phyloP scores from a whole-genome alignment of 2,888 invertebrate genomes.

The Phyto melanocephala region DNA sequence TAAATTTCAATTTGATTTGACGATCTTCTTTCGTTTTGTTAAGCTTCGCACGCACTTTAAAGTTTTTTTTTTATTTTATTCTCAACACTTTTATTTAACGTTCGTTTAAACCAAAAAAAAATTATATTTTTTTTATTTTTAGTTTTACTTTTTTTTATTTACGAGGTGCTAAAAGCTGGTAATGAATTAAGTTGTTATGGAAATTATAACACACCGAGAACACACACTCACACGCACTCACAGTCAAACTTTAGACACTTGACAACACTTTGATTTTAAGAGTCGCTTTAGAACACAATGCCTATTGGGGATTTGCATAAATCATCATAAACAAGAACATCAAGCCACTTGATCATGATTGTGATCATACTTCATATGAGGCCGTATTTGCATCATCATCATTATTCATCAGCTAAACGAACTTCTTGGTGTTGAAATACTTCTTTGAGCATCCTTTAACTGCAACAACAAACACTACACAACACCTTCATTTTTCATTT shows the following conservation, averaged over 20 bases:
- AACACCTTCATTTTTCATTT: constrained; percentile 58
- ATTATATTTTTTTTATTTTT: too few relatives aligned
- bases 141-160: background rate
- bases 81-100: constrained; percentile 49
- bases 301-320: constrained; percentile 61
- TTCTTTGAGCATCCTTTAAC: constrained; percentile 50
- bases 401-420: constrained; percentile 54
- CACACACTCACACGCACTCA: constrained; percentile 27
- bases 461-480: background rate
- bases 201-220: constrained; percentile 57
- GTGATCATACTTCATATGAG: constrained; percentile 36
- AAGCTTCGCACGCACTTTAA: constrained; percentile 32
- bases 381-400: constrained; percentile 32
- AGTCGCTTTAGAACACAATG: constrained; percentile 36
- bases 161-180: background rate
- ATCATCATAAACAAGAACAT: constrained; percentile 23
- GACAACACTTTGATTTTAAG: constrained; percentile 63
- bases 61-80: constrained; percentile 3
- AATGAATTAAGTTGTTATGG: constrained; percentile 65
- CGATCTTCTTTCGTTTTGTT: background rate
- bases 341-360: background rate
- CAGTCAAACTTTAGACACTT: constrained; percentile 52
- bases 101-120: too few relatives aligned
- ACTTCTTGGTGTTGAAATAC: constrained; percentile 51
- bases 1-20: background rate